A percentile compares a stretch with the other conserved stretches of the same genome.
Conservation (phyloP, 2,888 invertebrate genomes). For the Drosophila birchii region DNA sequence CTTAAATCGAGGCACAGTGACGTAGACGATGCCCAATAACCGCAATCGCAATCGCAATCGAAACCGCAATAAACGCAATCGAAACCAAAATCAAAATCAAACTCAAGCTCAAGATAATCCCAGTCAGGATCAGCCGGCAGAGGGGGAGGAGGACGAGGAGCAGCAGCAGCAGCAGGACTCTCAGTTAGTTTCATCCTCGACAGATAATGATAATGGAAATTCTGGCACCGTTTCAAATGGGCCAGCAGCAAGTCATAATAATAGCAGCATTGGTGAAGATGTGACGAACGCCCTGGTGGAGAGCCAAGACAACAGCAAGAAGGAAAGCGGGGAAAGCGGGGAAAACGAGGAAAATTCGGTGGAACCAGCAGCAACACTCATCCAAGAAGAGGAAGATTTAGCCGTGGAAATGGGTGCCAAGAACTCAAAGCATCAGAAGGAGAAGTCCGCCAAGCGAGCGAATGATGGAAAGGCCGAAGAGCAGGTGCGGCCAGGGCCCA, state of each 20-base stretch:
- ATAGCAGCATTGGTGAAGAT: slow-evolving; percentile 25
- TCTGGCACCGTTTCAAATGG: slow-evolving; percentile 77
- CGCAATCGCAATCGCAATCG: slow-evolving; percentile 79
- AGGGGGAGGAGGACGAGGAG: slow-evolving; percentile 14
- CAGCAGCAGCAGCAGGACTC: slow-evolving; percentile 28
- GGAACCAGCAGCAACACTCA: slow-evolving; percentile 29
- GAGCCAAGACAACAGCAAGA: slow-evolving; percentile 3
- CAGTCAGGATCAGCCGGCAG: slow-evolving; percentile 15
- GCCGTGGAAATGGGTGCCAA: slow-evolving; percentile 66
- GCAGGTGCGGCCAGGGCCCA: slow-evolving; percentile 17
- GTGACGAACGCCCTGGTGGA: slow-evolving; percentile 42
- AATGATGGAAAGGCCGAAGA: slow-evolving; percentile 26
- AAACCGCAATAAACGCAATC: slow-evolving; percentile 79
- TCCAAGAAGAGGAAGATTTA: slow-evolving; percentile 24
- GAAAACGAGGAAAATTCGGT: slow-evolving; percentile 1
- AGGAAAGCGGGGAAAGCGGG: slow-evolving; percentile 24
- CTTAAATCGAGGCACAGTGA: slow-evolving; percentile 36
- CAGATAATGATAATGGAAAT: slow-evolving; percentile 64
- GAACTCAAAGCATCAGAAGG: slow-evolving; percentile 57
- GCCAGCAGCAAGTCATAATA: slow-evolving; percentile 41
- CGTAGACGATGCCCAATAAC: slow-evolving; percentile 81
- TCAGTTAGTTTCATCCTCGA: slow-evolving; percentile 29
- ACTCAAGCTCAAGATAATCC: slow-evolving; percentile 16
- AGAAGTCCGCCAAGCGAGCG: slow-evolving; percentile 34
- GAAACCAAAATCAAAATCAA: slow-evolving; percentile 73